These are phyloP conservation scores for Erinaceus europaeus DNA, from an alignment of 2,113 vertebrate genomes.

Conservation along the genomic window DNA sequence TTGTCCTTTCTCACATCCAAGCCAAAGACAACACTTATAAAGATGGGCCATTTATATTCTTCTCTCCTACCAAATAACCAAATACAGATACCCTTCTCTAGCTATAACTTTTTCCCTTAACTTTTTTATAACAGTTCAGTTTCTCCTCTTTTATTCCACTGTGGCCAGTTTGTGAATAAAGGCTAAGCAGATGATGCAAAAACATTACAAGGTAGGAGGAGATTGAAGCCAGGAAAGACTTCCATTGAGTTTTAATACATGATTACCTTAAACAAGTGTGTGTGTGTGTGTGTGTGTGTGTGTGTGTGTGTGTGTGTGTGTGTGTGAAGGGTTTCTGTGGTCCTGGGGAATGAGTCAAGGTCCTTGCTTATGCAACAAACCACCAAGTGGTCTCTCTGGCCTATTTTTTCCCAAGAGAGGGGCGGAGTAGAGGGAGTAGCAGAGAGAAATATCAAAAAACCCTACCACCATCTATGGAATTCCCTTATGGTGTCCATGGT, in stretches of 20 bases:
- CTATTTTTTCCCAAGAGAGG: too few species aligned
- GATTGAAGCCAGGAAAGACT: conserved; percentile 28
- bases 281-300: too few species aligned
- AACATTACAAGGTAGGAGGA: not conserved
- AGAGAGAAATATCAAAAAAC: too few species aligned
- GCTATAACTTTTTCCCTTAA: not conserved
- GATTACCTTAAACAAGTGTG: conserved; percentile 29
- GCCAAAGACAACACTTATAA: not conserved
- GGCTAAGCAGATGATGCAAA: not conserved
- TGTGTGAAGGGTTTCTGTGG: too few species aligned
- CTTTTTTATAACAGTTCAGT: not conserved
- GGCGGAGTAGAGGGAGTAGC: too few species aligned
- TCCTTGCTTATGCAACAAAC: too few species aligned
- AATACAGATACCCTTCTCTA: not conserved
- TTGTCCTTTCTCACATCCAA: not conserved
- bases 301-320: too few species aligned
- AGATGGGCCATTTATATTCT: conserved; percentile 7
- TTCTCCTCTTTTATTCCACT: conserved; percentile 24
- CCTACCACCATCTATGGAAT: too few species aligned
- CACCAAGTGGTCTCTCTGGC: too few species aligned
- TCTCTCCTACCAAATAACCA: not conserved
- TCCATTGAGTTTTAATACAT: conserved; percentile 2
- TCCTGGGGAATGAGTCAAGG: too few species aligned
- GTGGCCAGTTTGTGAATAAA: conserved; percentile 31
- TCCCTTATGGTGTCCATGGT: too few species aligned